These are phyloP conservation scores for Pachydiplax longipennis DNA, from an alignment of 2,888 invertebrate species.

Conservation along the genomic window DNA sequence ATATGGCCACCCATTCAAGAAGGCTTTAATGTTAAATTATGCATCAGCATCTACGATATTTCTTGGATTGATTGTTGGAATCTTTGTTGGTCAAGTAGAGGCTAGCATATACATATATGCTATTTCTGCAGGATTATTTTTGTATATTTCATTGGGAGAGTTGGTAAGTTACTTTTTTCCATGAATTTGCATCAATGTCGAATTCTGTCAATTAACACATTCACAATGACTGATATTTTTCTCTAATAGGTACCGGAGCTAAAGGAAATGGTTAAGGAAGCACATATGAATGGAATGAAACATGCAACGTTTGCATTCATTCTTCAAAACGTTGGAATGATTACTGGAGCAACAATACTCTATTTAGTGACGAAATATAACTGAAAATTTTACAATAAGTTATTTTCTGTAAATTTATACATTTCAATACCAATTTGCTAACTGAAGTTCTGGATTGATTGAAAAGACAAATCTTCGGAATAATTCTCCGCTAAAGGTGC, in stretches of 20 bases:
- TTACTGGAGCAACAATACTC: conserved; percentile 47
- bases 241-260: conserved; percentile 49
- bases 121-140: conserved; percentile 68
- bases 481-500: too few species aligned
- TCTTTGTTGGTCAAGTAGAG: conserved; percentile 61
- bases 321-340: conserved; percentile 49
- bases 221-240: background rate
- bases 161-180: conserved; percentile 61
- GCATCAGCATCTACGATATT: conserved; percentile 66
- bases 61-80: conserved; percentile 64
- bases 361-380: conserved; percentile 48
- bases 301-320: conserved; percentile 44
- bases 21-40: conserved; percentile 66
- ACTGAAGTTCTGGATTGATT: too few species aligned
- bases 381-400: background rate
- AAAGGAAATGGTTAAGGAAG: conserved; percentile 50
- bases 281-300: conserved; percentile 45
- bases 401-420: too few species aligned
- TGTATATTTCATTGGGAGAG: conserved; percentile 67
- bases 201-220: background rate
- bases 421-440: too few species aligned
- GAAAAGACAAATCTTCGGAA: too few species aligned
- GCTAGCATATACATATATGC: conserved; percentile 65
- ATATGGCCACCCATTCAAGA: conserved; percentile 65
- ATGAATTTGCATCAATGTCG: background rate